These are phyloP conservation scores for Spisula solida DNA, from an alignment of 2,888 invertebrate genomes.

Conservation along the genomic window DNA sequence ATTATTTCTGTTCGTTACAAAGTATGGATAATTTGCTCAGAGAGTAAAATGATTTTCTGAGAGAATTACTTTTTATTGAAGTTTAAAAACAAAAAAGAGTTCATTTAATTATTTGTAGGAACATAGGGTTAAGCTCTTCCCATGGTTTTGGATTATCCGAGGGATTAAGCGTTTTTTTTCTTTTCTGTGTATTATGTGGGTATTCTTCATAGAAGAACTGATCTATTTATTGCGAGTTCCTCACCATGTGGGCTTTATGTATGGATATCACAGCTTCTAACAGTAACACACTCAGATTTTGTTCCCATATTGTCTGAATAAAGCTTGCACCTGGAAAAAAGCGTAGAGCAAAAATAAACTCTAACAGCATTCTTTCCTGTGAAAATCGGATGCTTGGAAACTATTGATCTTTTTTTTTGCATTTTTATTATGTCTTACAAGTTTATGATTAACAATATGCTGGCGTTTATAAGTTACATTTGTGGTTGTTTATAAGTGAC, in stretches of 20 bases:
- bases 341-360: neutral
- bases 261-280: neutral
- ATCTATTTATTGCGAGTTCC: neutral
- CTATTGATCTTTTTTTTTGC: neutral
- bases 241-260: conserved; percentile 14
- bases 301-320: conserved; percentile 8
- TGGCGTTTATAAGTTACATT: neutral
- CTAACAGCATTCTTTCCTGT: neutral
- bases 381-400: neutral
- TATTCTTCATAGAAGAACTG: conserved; percentile 6
- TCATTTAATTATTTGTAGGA: neutral
- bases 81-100: neutral
- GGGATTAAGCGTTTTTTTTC: neutral
- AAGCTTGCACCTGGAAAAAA: conserved; percentile 27
- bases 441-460: neutral
- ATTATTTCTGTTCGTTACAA: neutral
- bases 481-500: neutral
- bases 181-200: neutral
- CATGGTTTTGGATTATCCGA: neutral
- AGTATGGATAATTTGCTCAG: neutral
- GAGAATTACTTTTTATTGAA: neutral
- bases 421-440: neutral
- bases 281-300: neutral
- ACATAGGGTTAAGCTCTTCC: neutral
- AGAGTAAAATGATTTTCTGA: neutral